A percentile compares a stretch with the other conserved stretches of the same genome.
phyloP scores from a whole-genome alignment of 2,113 vertebrate species.

The Stigmatopora argus region DNA sequence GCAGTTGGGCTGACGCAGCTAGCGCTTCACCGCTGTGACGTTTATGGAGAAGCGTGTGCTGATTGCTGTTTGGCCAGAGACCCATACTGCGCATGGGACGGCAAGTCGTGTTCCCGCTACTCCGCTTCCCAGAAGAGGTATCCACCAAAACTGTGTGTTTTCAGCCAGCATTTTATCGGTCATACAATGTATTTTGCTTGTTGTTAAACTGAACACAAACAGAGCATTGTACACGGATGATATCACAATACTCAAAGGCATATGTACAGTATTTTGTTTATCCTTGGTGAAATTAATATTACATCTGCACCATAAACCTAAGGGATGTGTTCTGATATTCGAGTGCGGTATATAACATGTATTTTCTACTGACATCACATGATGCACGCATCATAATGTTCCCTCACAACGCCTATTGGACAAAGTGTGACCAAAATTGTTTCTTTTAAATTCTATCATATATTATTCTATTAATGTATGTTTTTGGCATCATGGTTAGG shows the following conservation, averaged over 20 bases:
- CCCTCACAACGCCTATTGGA: background rate
- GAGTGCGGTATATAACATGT: background rate
- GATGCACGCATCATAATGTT: background rate
- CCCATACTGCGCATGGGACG: constrained; percentile 97
- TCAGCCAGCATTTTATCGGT: background rate
- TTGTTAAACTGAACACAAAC: background rate
- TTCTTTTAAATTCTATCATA: background rate
- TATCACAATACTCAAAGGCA: background rate
- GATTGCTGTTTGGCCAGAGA: constrained; percentile 97
- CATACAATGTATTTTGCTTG: too few species aligned
- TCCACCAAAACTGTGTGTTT: constrained; percentile 23
- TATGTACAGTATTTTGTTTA: background rate
- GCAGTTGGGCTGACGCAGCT: constrained; percentile 86
- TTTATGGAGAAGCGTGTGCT: constrained; percentile 89
- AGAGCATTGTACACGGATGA: too few species aligned
- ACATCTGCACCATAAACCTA: background rate
- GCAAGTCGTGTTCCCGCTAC: constrained; percentile 92
- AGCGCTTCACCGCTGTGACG: constrained; percentile 89
- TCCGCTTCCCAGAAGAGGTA: constrained; percentile 93
- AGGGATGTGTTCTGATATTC: background rate
- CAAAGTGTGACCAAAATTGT: background rate
- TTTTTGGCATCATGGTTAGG: background rate
- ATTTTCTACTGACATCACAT: background rate
- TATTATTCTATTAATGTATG: background rate
- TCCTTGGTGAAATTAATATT: background rate